phyloP scores from a whole-genome alignment of 2,113 vertebrate species.

The Tragelaphus buxtoni region DNA sequence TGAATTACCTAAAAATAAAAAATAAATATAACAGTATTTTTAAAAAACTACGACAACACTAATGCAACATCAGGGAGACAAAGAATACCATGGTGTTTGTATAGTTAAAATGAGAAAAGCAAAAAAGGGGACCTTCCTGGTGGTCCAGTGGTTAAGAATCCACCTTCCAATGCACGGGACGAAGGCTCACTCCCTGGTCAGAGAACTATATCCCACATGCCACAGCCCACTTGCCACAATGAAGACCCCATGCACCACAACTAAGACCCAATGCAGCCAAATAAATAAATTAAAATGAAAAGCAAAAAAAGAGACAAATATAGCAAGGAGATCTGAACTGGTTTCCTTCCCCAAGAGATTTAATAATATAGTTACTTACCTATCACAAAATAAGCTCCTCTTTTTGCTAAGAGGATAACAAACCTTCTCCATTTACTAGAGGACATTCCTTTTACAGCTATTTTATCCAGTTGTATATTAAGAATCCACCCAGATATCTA shows the following conservation, averaged over 20 bases:
- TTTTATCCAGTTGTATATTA: neutral
- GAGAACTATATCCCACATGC: neutral
- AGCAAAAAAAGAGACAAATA: neutral
- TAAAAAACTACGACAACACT: neutral
- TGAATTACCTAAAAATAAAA: constrained; percentile 28
- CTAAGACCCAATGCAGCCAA: neutral
- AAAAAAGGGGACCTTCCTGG: neutral
- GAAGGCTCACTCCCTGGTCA: neutral
- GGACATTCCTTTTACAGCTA: neutral
- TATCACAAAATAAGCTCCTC: constrained; percentile 6
- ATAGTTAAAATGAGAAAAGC: constrained; percentile 26
- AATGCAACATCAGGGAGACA: constrained; percentile 40
- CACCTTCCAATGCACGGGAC: neutral
- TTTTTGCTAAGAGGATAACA: neutral
- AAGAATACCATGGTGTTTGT: constrained; percentile 7
- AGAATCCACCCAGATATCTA: neutral
- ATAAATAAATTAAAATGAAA: neutral
- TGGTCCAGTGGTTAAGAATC: neutral
- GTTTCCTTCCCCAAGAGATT: neutral
- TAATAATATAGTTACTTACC: neutral
- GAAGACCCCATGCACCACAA: neutral
- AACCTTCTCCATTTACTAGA: neutral
- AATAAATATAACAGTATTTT: neutral
- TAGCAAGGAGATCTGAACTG: neutral
- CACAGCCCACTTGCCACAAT: neutral